A percentile compares a stretch with the other conserved stretches of the same genome.
These are phyloP conservation scores for Drosophila gaucha DNA, from an alignment of 2,888 invertebrate genomes.

Conservation along the genomic window DNA sequence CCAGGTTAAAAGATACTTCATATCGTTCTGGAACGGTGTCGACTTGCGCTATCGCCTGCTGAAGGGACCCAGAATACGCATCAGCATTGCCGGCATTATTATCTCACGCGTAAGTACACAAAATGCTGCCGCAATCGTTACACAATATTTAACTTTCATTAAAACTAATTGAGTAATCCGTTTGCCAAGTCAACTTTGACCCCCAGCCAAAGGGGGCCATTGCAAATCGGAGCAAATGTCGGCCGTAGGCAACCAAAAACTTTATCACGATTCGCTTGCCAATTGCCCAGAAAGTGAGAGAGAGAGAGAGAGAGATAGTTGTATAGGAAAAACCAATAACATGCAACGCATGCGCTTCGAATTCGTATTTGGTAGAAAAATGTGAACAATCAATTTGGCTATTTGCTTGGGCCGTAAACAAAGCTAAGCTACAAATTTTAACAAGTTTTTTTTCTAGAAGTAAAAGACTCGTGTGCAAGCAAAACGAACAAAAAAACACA, in stretches of 20 bases:
- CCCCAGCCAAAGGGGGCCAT: slow-evolving; percentile 36
- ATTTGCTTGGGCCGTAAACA: slow-evolving; percentile 58
- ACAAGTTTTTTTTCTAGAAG: slow-evolving; percentile 61
- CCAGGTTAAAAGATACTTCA: slow-evolving; percentile 96
- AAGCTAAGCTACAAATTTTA: slow-evolving; percentile 70
- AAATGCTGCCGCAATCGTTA: slow-evolving; percentile 6
- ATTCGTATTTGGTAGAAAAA: slow-evolving; percentile 47
- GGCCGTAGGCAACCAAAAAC: slow-evolving; percentile 34
- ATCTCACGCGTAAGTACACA: slow-evolving; percentile 93
- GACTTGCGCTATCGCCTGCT: slow-evolving; percentile 96
- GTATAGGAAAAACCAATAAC: slow-evolving; percentile 7
- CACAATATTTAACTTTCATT: slow-evolving; percentile 41
- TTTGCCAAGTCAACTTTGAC: slow-evolving; percentile 60
- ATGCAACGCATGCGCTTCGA: slow-evolving; percentile 67
- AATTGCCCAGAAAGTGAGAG: slow-evolving; percentile 6
- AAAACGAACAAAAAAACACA: slow-evolving; percentile 8
- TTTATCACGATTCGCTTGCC: slow-evolving; percentile 64
- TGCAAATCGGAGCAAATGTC: slow-evolving; percentile 53
- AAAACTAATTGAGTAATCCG: slow-evolving; percentile 67
- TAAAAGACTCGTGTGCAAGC: slow-evolving; percentile 39
- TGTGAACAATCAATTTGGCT: slow-evolving; percentile 75
- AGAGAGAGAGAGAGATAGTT: not conserved
- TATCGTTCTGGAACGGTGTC: slow-evolving; percentile 98
- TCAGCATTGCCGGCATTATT: slow-evolving; percentile 97
- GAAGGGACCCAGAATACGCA: slow-evolving; percentile 95